Percentiles rank a stretch among this genome's conserved stretches.
Evolutionary conservation across 2,113 vertebrate species (phyloP).

Genomic region (Psammodynastes pulverulentus): DNA sequence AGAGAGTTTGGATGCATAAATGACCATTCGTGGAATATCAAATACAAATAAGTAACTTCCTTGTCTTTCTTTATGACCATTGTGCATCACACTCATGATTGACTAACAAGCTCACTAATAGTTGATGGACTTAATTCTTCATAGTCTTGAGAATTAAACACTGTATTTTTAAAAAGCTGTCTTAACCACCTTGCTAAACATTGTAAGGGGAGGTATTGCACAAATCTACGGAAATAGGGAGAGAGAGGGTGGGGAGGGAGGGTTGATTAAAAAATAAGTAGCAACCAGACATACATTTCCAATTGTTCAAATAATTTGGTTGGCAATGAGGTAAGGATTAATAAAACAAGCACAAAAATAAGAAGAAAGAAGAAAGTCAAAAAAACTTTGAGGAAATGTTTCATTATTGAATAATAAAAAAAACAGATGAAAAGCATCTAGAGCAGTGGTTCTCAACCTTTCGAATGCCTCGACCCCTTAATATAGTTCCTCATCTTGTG

Average conservation of each 20-base stretch:
- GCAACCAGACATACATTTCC: no score
- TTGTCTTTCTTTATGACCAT: background rate
- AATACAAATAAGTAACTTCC: background rate
- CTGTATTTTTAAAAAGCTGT: background rate
- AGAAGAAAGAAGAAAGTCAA: no score
- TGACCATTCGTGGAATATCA: background rate
- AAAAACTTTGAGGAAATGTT: no score
- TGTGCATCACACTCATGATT: background rate
- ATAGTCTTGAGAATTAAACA: background rate
- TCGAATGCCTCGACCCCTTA: no score
- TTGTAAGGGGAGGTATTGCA: background rate
- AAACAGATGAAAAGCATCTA: no score
- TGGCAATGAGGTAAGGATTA: no score
- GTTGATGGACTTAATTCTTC: background rate
- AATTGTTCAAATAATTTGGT: no score
- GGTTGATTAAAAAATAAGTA: no score
- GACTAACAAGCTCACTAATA: background rate
- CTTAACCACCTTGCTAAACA: background rate
- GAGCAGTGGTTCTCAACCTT: no score
- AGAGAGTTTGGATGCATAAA: background rate
- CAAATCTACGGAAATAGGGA: background rate
- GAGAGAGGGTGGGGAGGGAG: background rate
- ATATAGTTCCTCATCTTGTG: no score
- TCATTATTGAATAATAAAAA: no score
- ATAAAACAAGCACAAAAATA: no score